These are phyloP conservation scores for Scrobipalpa costella DNA, from an alignment of 2,888 invertebrate genomes.

Conservation along the genomic window DNA sequence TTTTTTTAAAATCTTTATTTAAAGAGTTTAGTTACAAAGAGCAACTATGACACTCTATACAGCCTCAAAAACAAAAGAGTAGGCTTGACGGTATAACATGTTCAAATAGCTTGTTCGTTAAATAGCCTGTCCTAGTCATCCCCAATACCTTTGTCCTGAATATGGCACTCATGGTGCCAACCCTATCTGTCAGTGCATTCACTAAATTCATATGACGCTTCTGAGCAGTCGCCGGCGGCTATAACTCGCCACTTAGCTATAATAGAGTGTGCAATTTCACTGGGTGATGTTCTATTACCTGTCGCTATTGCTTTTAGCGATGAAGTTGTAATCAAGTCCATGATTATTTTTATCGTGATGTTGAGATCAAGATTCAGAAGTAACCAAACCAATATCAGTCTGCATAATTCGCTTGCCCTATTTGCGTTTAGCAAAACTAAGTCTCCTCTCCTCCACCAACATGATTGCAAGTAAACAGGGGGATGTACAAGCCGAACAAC, in stretches of 20 bases:
- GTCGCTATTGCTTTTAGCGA: not conserved
- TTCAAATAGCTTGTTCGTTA: no score
- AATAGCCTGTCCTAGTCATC: no score
- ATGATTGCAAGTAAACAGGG: not conserved
- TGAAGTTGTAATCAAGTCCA: not conserved
- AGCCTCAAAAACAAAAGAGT: no score
- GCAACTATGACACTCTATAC: no score
- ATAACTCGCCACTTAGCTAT: constrained; percentile 64
- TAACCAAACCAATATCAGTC: not conserved
- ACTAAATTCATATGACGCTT: constrained; percentile 52
- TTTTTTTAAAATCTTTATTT: no score
- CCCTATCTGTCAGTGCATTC: constrained; percentile 25
- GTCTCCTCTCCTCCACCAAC: not conserved
- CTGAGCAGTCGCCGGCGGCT: constrained; percentile 51
- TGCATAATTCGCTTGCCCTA: not conserved
- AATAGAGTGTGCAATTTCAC: constrained; percentile 68
- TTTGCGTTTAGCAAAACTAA: not conserved
- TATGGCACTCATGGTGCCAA: not conserved
- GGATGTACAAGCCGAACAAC: not conserved
- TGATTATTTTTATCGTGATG: no score
- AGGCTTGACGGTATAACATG: no score
- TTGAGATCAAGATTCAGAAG: no score
- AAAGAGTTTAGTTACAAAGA: no score
- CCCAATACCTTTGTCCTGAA: no score
- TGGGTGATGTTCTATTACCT: constrained; percentile 37